Evolutionary conservation across 2,797 vertebrate genomes (phyloP), one percentile per base, ranked within the genome.

Genomic region (Lagorchestes hirsutus): DNA sequence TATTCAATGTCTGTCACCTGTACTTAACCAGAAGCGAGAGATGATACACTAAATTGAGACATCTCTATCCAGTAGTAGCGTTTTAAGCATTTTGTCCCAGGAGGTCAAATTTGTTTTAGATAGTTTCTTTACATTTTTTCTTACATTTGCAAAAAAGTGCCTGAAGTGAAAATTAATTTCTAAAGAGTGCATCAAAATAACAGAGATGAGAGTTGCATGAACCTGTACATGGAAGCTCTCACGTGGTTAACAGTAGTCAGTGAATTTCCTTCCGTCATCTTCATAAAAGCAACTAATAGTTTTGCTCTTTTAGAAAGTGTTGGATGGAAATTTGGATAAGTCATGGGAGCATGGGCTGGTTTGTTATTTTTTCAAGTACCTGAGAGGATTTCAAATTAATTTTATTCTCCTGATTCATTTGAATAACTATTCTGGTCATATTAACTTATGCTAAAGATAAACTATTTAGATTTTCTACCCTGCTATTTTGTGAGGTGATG

Each of bases 81-180:
- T 92, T 87, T 34, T n/a, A 92, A 92, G 31, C 1, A 40, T 40
- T 4, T 90, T 96, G 2, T 93, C 96, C n/a, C 54, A 90, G 54
- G 55, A 11, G 93, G 4, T 93, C 55, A 87, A 28, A 50, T 93
- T 92, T 96, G 94, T 46, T 92, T 54, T 91, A 93, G 55, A 59
- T 92, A 96, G 92, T 58, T 82, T 95, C 40, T 29, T 74, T 96
- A 94, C 46, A 28, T 94, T 46, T 97, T 90, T 31, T 58, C 74
- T 87, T 87, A 87, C 40, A 14, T 50, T 96, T 96, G n/a, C 67
- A 12, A 50, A 3, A 18, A 94, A 90, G 22, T 90, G 54, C 34
- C 9, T 94, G 1, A 55, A 40, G 22, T 55, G 74, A 54, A 95
- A 96, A 52, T 91, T 31, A 95, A 8, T 40, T 67, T 87, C 40